A percentile compares a stretch with the other conserved stretches of the same genome.
Conservation (phyloP, 2,888 invertebrate genomes). For the Aporophyla nigra region DNA sequence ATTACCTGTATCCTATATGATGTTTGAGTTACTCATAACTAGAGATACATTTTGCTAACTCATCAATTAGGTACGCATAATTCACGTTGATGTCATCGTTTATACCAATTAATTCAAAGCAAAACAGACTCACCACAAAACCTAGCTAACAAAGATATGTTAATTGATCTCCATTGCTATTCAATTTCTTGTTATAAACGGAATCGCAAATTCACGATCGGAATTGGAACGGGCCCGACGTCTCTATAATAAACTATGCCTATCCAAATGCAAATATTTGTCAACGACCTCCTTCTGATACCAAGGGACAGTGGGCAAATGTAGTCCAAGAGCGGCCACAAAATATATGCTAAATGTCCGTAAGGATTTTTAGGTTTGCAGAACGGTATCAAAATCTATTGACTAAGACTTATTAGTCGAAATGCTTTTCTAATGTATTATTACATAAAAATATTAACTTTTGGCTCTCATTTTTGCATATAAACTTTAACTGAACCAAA, state of each 20-base stretch:
- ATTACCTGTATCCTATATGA: neutral
- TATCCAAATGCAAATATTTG: slow-evolving; percentile 71
- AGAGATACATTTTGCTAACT: neutral
- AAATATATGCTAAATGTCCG: neutral
- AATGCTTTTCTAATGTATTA: too few species aligned
- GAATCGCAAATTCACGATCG: slow-evolving; percentile 49
- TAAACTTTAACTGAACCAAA: too few species aligned
- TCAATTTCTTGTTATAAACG: slow-evolving; percentile 46
- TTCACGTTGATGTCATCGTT: slow-evolving; percentile 16
- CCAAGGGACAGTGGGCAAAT: slow-evolving; percentile 37
- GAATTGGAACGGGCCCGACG: slow-evolving; percentile 39
- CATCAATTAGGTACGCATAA: neutral
- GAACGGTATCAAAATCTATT: neutral
- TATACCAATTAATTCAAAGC: slow-evolving; percentile 29
- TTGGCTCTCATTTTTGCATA: too few species aligned
- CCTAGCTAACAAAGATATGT: slow-evolving; percentile 42
- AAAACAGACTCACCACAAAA: slow-evolving; percentile 30
- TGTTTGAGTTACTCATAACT: neutral
- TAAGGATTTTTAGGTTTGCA: neutral
- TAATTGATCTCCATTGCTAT: slow-evolving; percentile 48
- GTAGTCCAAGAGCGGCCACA: neutral
- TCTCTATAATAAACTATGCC: slow-evolving; percentile 63
- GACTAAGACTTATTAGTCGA: slow-evolving; percentile 2
- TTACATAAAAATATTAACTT: too few species aligned
- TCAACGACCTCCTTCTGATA: slow-evolving; percentile 58